Evolutionary conservation across 1,140 invertebrate genomes (phyloP).

Genomic region (Drosophila orosa): DNA sequence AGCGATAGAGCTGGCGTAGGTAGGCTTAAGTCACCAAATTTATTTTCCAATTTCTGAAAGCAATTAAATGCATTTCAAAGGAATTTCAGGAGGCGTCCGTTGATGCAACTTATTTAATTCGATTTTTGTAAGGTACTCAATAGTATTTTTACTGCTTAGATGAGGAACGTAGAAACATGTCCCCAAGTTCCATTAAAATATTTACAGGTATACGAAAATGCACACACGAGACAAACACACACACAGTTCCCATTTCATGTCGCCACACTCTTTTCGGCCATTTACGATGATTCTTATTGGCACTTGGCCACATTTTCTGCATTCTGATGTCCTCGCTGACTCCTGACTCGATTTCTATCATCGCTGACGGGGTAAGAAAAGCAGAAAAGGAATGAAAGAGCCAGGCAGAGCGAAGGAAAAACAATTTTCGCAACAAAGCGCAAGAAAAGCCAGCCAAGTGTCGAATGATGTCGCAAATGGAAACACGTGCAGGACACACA

Average conservation of each 20-base stretch:
- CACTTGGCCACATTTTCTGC: constrained; percentile 71
- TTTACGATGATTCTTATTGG: constrained; percentile 63
- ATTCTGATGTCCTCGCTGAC: constrained; percentile 58
- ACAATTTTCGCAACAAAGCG: constrained; percentile 65
- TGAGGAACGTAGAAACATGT: too few species aligned
- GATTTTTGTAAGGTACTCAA: neutral
- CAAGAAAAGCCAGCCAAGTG: constrained; percentile 49
- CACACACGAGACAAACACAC: constrained; percentile 19
- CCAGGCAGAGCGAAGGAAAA: constrained; percentile 33
- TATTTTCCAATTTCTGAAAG: constrained; percentile 16
- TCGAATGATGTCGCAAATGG: constrained; percentile 57
- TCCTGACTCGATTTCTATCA: constrained; percentile 60
- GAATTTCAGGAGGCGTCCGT: neutral
- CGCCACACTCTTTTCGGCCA: constrained; percentile 35
- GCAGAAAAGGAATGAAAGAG: constrained; percentile 3
- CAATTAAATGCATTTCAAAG: constrained; percentile 45
- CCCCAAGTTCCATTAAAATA: constrained; percentile 8
- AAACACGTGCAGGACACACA: constrained; percentile 67
- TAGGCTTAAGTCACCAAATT: constrained; percentile 41
- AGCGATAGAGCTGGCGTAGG: neutral
- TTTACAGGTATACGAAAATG: constrained; percentile 1
- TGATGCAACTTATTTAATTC: neutral
- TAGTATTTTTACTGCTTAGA: too few species aligned
- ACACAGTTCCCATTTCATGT: constrained; percentile 31
- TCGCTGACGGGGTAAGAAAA: constrained; percentile 17